Conservation (phyloP, 2,113 vertebrate species). For the Istiophorus platypterus region DNA sequence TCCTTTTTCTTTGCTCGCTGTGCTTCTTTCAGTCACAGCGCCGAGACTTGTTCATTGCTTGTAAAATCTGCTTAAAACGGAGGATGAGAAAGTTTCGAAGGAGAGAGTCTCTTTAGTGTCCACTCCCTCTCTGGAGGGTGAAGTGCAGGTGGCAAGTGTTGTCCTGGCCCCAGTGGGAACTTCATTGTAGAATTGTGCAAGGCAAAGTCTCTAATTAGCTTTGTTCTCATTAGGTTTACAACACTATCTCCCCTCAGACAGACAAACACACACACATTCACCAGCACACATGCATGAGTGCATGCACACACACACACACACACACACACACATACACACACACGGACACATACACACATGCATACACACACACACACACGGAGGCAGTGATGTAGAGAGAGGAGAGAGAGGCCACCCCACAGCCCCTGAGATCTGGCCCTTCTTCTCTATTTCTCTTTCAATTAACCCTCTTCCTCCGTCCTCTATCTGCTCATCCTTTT, state of each 20-base stretch:
- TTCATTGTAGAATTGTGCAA: conserved; percentile 44
- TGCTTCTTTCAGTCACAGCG: conserved; percentile 7
- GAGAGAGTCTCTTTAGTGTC: conserved; percentile 16
- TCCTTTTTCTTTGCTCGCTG: conserved; percentile 19
- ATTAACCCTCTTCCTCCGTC: conserved; percentile 67
- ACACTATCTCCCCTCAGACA: conserved; percentile 58
- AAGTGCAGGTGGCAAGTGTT: conserved; percentile 58
- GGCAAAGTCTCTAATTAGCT: conserved; percentile 78
- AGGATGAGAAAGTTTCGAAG: conserved; percentile 36
- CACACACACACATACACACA: not conserved
- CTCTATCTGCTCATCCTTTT: conserved; percentile 58
- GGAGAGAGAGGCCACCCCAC: conserved; percentile 35
- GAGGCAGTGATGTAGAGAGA: conserved; percentile 31
- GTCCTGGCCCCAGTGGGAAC: conserved; percentile 56
- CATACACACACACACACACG: conserved; percentile 11
- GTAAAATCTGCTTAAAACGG: conserved; percentile 31
- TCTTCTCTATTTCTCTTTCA: conserved; percentile 70
- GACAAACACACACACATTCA: conserved; percentile 46
- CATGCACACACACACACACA: conserved; percentile 21
- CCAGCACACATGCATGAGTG: not conserved
- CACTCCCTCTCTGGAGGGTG: conserved; percentile 28
- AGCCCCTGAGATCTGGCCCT: conserved; percentile 68
- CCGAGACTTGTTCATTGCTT: conserved; percentile 12
- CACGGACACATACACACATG: conserved; percentile 48
- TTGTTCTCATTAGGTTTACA: conserved; percentile 75